Evolutionary conservation across 2,797 vertebrate genomes (phyloP).

Genomic region (Rhinophrynus dorsalis): DNA sequence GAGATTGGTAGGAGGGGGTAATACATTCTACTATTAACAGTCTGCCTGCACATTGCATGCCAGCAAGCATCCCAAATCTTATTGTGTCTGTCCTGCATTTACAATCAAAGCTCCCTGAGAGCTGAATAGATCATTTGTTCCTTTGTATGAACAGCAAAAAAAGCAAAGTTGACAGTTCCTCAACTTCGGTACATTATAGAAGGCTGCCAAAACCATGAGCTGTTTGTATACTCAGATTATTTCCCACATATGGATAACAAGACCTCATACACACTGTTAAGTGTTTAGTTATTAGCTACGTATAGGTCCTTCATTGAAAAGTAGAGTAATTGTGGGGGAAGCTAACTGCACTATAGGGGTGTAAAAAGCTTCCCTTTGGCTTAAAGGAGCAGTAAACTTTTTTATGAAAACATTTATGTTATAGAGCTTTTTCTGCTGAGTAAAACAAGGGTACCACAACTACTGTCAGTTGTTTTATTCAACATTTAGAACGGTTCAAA

Average conservation of each 20-base stretch:
- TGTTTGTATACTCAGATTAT: not conserved
- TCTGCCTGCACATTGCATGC: slow-evolving; percentile 48
- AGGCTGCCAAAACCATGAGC: not conserved
- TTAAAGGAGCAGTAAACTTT: too few species aligned
- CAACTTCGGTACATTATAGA: not conserved
- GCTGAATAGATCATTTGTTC: slow-evolving; percentile 55
- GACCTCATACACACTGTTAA: not conserved
- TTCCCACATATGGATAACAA: not conserved
- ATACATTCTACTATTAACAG: slow-evolving; percentile 48
- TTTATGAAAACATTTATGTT: too few species aligned
- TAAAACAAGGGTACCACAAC: too few species aligned
- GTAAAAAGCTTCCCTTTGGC: too few species aligned
- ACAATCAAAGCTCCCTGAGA: slow-evolving; percentile 56
- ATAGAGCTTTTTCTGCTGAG: too few species aligned
- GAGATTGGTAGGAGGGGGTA: not conserved
- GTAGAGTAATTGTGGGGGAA: too few species aligned
- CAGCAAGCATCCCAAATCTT: slow-evolving; percentile 53
- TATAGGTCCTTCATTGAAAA: too few species aligned
- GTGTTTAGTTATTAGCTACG: too few species aligned
- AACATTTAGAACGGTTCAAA: too few species aligned
- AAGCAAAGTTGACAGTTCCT: slow-evolving; percentile 52
- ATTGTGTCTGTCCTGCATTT: slow-evolving; percentile 62
- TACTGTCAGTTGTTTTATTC: too few species aligned
- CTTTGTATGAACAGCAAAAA: slow-evolving; percentile 24
- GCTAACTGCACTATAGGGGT: too few species aligned